Conservation (phyloP, 2,113 vertebrate genomes). For the Psophia crepitans region DNA sequence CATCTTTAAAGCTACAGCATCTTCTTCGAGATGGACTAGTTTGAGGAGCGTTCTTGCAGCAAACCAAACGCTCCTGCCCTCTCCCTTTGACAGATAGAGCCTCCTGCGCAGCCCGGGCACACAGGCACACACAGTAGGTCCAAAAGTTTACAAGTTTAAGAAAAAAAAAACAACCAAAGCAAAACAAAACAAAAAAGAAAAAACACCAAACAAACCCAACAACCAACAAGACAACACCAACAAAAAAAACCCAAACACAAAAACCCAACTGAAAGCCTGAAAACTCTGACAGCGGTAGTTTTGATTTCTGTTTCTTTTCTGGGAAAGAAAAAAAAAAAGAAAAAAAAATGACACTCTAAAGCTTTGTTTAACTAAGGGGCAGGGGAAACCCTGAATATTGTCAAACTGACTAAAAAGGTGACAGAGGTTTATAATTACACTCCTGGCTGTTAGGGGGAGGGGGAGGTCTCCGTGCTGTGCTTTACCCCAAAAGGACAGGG, state of each 20-base stretch:
- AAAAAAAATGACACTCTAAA: background rate
- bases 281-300: slow-evolving; percentile 67
- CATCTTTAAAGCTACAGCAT: slow-evolving; percentile 71
- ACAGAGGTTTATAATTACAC: slow-evolving; percentile 74
- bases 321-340: background rate
- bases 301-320: slow-evolving; percentile 79
- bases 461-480: slow-evolving; percentile 48
- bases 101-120: slow-evolving; percentile 59
- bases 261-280: slow-evolving; percentile 16
- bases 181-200: background rate
- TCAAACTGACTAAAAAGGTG: slow-evolving; percentile 69
- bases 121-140: slow-evolving; percentile 21
- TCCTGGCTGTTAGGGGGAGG: slow-evolving; percentile 57
- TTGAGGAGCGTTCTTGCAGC: slow-evolving; percentile 63
- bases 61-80: slow-evolving; percentile 60
- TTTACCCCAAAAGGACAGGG: slow-evolving; percentile 56
- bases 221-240: background rate
- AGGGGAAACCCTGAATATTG: slow-evolving; percentile 72
- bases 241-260: background rate
- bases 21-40: slow-evolving; percentile 65
- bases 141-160: slow-evolving; percentile 72
- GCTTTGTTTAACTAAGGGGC: slow-evolving; percentile 61
- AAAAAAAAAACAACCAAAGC: background rate
- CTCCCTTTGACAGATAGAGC: slow-evolving; percentile 78
- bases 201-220: background rate